Evolutionary conservation across 2,113 vertebrate genomes (phyloP).

Genomic region (Triplophysa tibetana): DNA sequence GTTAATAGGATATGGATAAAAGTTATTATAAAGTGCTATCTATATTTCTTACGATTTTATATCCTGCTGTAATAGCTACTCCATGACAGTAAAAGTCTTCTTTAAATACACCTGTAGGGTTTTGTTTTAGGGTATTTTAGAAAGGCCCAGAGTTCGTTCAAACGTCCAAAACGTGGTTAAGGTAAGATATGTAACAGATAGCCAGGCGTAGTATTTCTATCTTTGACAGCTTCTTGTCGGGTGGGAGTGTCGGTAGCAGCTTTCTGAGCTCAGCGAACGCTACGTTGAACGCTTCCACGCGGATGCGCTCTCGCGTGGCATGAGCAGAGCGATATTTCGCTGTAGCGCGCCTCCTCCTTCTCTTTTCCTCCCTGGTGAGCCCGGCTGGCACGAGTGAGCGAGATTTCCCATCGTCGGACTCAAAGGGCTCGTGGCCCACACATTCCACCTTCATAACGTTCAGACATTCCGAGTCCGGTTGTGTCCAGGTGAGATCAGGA

Average conservation of each 20-base stretch:
- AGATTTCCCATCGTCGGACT: constrained; percentile 67
- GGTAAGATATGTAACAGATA: constrained; percentile 87
- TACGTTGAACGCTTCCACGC: constrained; percentile 79
- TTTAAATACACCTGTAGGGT: neutral
- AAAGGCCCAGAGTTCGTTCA: constrained; percentile 58
- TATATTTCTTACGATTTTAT: neutral
- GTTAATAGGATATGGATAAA: neutral
- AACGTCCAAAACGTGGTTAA: constrained; percentile 86
- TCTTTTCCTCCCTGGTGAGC: constrained; percentile 88
- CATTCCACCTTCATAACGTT: constrained; percentile 77
- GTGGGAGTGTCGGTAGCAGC: constrained; percentile 81
- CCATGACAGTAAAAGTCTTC: neutral
- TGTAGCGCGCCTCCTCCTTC: constrained; percentile 75
- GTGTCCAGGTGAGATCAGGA: constrained; percentile 81
- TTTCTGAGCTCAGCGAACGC: constrained; percentile 77
- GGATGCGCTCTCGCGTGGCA: constrained; percentile 78
- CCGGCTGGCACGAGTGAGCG: constrained; percentile 77
- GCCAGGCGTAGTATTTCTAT: constrained; percentile 85
- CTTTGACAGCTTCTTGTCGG: constrained; percentile 86
- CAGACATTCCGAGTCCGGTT: constrained; percentile 84
- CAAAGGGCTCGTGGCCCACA: constrained; percentile 79
- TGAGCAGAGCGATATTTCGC: constrained; percentile 77
- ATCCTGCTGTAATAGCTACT: neutral
- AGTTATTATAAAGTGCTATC: constrained; percentile 11
- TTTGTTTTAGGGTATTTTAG: neutral